A percentile compares a stretch with the other conserved stretches of the same genome.
Evolutionary conservation across 2,113 vertebrate species (phyloP).

Genomic region (Plestiodon gilberti): DNA sequence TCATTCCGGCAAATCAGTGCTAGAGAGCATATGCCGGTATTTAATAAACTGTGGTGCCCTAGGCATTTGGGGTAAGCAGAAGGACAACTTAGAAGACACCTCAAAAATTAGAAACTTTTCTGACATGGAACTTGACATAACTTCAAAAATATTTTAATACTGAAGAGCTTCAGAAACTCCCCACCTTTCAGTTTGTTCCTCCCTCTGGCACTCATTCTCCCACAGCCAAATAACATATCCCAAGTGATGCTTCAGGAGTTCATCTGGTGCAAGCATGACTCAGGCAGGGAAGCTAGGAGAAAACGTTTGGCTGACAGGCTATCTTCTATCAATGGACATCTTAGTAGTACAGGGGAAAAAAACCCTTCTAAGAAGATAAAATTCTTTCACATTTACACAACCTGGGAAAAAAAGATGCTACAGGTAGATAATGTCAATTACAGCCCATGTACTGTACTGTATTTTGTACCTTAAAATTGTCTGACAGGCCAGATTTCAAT

Average conservation of each 20-base stretch:
- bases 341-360: not conserved
- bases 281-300: not conserved
- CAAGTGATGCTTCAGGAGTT: not conserved
- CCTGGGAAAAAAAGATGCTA: not conserved
- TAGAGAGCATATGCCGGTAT: not conserved
- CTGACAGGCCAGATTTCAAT: constrained; percentile 26
- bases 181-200: not conserved
- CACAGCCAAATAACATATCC: not conserved
- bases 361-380: not conserved
- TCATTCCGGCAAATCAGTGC: not conserved
- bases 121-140: not conserved
- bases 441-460: not conserved
- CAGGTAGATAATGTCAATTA: not conserved
- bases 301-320: not conserved
- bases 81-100: not conserved
- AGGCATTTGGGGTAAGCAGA: not conserved
- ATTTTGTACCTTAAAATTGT: not conserved
- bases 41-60: not conserved
- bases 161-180: not conserved
- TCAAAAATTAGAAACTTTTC: not conserved
- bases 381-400: constrained; percentile 1
- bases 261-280: not conserved
- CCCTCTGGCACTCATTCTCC: not conserved
- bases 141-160: not conserved
- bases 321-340: not conserved